Base-by-base conservation (phyloP, 2,888 invertebrate genomes). In the Smittia aterrima region DNA sequence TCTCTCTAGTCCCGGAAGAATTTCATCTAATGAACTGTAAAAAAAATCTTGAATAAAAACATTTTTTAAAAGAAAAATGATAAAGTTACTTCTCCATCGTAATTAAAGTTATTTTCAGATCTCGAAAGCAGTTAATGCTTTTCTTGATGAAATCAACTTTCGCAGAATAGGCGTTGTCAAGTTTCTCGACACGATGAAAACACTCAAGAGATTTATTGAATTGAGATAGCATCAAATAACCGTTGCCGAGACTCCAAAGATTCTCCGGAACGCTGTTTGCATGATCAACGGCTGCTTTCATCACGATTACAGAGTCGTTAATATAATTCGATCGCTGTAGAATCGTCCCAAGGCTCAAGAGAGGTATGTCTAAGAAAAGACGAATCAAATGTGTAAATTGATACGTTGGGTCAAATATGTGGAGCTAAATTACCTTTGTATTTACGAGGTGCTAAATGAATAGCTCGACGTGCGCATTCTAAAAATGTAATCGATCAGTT, bases 341-440 rank as follows among this genome's bases (percentile, higher is more conserved):
- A 66, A 82, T 82, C 13, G 81, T 81, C 2, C 82, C 82, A 54
- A 82, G 77, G 74, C 81, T 82, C 1, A 82, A 76, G 53, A 82
- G 75, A 4, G 82, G 79, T 74, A 82, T 81, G 58, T 58, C 58
- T 58, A 47, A n/a, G 47, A 47, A 47, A 38, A 6, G 32, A 38
- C 82, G 82, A 24, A 77, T 78, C 0, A 76, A 77, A 27, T 78
- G 77, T n/a, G 20, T 32, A n/a, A 32, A 22, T 9, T 4, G 20
- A 16, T 38, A 38, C n/a, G 13, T 47, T 40, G 25, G 38, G 20
- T 38, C 20, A 16, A 38, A 2, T 20, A 24, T 1, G 24, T 1
- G 16, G 47, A 6, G 11, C 18, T 22, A 13, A 7, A 58, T 58
- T 58, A 66, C 62, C 74, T 66, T 74, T 74, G 25, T 74, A 47